phyloP scores from a whole-genome alignment of 2,113 vertebrate genomes.

The Bubo blakistoni region DNA sequence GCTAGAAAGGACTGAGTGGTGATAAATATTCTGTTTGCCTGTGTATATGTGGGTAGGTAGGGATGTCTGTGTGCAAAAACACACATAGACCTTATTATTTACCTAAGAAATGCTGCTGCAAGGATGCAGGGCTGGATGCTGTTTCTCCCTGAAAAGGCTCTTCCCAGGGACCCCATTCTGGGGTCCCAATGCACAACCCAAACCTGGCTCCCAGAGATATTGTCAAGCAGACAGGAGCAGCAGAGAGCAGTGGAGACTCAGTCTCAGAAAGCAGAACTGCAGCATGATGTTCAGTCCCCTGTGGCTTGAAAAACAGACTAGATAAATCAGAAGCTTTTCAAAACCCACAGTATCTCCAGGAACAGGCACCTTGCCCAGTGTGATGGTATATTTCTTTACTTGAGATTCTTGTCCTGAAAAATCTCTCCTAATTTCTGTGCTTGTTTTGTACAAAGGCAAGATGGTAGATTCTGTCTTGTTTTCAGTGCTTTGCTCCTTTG shows the following conservation, averaged over 20 bases:
- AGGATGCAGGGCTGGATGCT: background rate
- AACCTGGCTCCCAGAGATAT: background rate
- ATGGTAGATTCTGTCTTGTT: background rate
- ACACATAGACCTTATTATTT: background rate
- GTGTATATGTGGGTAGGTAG: background rate
- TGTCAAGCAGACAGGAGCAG: background rate
- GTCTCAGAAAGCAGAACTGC: background rate
- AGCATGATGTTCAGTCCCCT: background rate
- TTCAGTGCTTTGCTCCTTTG: background rate
- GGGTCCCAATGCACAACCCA: background rate
- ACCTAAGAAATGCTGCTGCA: background rate
- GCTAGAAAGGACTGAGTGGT: background rate
- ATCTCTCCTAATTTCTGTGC: background rate
- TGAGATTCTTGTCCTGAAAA: background rate
- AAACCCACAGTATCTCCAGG: background rate
- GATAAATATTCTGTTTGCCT: background rate
- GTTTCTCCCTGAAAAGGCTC: background rate
- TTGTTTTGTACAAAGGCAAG: background rate
- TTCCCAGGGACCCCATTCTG: background rate
- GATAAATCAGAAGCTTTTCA: slow-evolving; percentile 14
- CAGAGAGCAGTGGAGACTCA: background rate
- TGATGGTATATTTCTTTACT: background rate
- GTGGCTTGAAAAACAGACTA: background rate
- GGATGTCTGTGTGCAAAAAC: background rate
- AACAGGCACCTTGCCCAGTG: background rate